Evolutionary conservation across 2,888 invertebrate species (phyloP), one percentile per base, ranked within the genome.

Genomic region (Laothoe populi): DNA sequence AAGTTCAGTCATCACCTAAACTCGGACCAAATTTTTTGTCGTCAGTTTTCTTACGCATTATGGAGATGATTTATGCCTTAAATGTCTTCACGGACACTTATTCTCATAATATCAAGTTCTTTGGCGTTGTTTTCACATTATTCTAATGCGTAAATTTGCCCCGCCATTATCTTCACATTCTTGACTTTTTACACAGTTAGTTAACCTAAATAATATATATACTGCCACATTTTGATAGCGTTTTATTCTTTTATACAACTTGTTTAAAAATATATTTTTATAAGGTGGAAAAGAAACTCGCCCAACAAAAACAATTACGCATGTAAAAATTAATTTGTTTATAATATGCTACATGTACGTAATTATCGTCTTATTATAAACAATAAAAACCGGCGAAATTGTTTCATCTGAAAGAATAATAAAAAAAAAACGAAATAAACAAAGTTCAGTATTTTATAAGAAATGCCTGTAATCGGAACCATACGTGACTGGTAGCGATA

Each of bases 121-220:
- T 53, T 53, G 19, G 19, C 53, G 35, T 53, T 53, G 16, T 53
- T 35, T 53, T 19, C 31, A 53, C 53, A 53, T 53, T 53, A 53
- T 53, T 31, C 53, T 53, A 53, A 53, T 53, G 53, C 35, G 16
- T 53, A 53, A 35, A 19, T 53, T n/a, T 35, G 35, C 31, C 10
- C 31, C 35, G 4, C 35, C 53, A 35, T 53, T 35, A 19, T 11
- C 16, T 11, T 53, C 1, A 53, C n/a, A 49, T 35, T 11, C 3
- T 35, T 53, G 31, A 53, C 53, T 35, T 53, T 53, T 53, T 53
- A 53, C 24, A 53, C 16, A 19, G 44, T 8, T 19, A 44, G 19
- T 44, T 19, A 19, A 44, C 8, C 8, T 19, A 44, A 19, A 19
- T 44, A 19, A 19, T 19, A 10, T 1, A 19, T 1, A 44, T 19